phyloP scores from a whole-genome alignment of 2,888 invertebrate genomes.

The Apodemia arnacis region DNA sequence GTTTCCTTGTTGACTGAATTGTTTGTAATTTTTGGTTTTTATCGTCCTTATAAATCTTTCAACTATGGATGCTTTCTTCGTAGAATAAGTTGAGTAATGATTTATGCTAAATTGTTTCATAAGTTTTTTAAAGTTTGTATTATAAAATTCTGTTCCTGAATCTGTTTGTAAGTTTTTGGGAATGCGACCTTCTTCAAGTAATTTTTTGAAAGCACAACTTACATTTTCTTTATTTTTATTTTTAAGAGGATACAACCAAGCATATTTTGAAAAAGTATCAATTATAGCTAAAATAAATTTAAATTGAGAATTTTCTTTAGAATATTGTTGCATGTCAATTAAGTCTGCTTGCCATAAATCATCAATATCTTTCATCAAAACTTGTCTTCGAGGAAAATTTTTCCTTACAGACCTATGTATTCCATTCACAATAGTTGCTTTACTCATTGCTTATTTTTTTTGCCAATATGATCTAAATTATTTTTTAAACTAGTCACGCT shows the following conservation, averaged over 20 bases:
- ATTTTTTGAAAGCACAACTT: constrained; percentile 5
- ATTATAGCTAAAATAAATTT: constrained; percentile 85
- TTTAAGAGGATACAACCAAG: constrained; percentile 88
- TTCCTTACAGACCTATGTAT: constrained; percentile 1
- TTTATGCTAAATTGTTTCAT: constrained; percentile 27
- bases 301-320: constrained; percentile 51
- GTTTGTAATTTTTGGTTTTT: constrained; percentile 49
- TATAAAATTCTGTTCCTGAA: constrained; percentile 69
- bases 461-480: no score
- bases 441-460: no score
- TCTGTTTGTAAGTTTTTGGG: constrained; percentile 74
- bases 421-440: neutral
- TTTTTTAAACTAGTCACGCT: no score
- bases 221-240: constrained; percentile 38
- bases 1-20: constrained; percentile 40
- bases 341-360: constrained; percentile 85
- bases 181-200: neutral
- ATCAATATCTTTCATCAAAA: constrained; percentile 88
- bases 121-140: constrained; percentile 30
- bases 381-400: constrained; percentile 87
- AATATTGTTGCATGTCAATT: constrained; percentile 79
- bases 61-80: constrained; percentile 56
- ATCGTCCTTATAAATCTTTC: constrained; percentile 67
- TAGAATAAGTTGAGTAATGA: constrained; percentile 57
- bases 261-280: constrained; percentile 89